Conservation (phyloP, 2,888 invertebrate genomes). For the Catotricha subobsoleta region DNA sequence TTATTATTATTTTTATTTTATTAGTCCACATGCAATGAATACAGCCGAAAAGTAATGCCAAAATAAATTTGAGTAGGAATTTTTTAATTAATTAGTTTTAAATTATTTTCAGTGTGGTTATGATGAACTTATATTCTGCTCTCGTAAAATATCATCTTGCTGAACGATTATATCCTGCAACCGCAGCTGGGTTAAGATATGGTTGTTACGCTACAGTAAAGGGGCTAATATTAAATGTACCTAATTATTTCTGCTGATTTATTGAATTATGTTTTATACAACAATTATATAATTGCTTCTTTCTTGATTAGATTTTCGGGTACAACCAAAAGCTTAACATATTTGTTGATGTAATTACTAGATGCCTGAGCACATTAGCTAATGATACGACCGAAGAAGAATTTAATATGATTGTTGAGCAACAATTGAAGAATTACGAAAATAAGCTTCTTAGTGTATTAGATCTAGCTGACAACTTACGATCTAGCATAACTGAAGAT, state of each 20-base stretch:
- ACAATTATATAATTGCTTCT: too few relatives aligned
- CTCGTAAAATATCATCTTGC: conserved; percentile 33
- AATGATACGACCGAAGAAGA: conserved; percentile 37
- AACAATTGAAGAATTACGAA: conserved; percentile 44
- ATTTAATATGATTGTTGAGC: conserved; percentile 42
- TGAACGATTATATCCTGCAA: conserved; percentile 49
- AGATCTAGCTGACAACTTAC: conserved; percentile 49
- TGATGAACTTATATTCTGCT: conserved; percentile 39
- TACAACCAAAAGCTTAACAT: conserved; percentile 35
- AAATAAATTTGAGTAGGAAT: too few relatives aligned
- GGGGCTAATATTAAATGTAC: conserved; percentile 20
- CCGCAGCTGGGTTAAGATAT: conserved; percentile 47
- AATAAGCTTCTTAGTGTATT: conserved; percentile 58
- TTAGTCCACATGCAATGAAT: conserved; percentile 44
- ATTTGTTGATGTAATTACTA: conserved; percentile 48
- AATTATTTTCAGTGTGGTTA: conserved; percentile 30
- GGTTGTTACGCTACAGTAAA: conserved; percentile 30
- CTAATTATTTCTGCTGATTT: conserved; percentile 7
- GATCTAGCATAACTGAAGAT: conserved; percentile 45
- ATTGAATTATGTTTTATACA: neutral
- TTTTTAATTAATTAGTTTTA: conserved; percentile 8
- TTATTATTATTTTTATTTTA: conserved; percentile 50
- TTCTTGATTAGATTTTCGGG: conserved; percentile 22
- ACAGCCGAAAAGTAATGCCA: conserved; percentile 45
- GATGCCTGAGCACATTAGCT: conserved; percentile 41